These are phyloP conservation scores for Lampris megalopsis DNA, from an alignment of 2,113 vertebrate species.

Conservation along the genomic window DNA sequence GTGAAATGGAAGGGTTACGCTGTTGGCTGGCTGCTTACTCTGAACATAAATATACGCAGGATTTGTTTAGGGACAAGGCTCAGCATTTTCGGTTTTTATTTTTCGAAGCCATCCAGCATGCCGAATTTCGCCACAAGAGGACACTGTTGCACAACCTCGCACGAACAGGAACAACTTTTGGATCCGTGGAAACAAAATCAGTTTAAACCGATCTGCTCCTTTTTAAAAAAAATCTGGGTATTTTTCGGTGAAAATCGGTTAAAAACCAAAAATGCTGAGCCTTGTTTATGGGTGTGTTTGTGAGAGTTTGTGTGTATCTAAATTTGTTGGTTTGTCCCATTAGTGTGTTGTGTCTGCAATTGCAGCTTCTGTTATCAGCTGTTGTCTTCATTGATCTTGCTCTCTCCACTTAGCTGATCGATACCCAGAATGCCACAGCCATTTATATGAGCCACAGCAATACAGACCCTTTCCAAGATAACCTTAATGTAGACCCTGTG, in stretches of 20 bases:
- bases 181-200: no score
- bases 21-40: constrained; percentile 27
- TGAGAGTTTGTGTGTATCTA: constrained; percentile 15
- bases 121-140: no score
- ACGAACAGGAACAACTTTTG: no score
- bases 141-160: no score
- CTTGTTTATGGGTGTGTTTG: neutral
- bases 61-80: no score
- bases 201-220: no score
- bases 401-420: constrained; percentile 68
- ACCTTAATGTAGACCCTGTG: constrained; percentile 50
- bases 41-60: constrained; percentile 25
- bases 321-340: neutral
- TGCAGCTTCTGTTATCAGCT: constrained; percentile 56
- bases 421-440: constrained; percentile 76
- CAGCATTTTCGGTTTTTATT: no score
- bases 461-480: constrained; percentile 35
- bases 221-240: no score
- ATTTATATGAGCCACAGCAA: constrained; percentile 63
- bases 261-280: neutral
- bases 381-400: constrained; percentile 68
- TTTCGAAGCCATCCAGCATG: no score
- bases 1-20: constrained; percentile 27
- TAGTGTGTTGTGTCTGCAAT: constrained; percentile 18
- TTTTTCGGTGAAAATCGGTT: no score